Evolutionary conservation across 2,797 vertebrate species (phyloP).

Genomic region (Coreius guichenoti): DNA sequence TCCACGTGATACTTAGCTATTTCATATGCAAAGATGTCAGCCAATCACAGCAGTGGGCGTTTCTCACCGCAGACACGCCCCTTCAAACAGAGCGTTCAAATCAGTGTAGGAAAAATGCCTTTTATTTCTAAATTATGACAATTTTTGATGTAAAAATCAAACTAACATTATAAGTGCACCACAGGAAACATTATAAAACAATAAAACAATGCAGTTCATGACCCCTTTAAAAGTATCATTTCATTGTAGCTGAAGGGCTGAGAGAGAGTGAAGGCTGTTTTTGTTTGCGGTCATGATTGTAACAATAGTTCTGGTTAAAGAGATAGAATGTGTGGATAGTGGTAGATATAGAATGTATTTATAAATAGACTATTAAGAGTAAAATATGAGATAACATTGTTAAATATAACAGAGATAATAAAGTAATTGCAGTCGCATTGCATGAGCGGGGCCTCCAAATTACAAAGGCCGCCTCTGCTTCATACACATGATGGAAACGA

Average conservation of each 20-base stretch:
- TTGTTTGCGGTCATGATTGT: not conserved
- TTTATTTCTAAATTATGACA: no score
- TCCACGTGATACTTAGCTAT: no score
- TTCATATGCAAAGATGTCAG: no score
- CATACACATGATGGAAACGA: slow-evolving; percentile 2
- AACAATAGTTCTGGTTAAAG: not conserved
- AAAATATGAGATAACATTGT: not conserved
- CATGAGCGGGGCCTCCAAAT: not conserved
- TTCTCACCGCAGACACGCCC: no score
- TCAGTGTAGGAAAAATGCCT: no score
- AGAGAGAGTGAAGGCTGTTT: not conserved
- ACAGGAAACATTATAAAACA: no score
- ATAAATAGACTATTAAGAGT: not conserved
- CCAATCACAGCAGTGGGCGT: no score
- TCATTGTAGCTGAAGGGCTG: not conserved
- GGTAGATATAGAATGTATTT: not conserved
- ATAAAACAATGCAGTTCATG: no score
- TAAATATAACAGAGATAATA: not conserved
- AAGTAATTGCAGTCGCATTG: not conserved
- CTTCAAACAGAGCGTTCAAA: no score
- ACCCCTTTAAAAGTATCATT: no score
- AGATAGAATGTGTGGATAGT: not conserved
- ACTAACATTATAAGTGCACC: no score
- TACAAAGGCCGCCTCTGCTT: not conserved
- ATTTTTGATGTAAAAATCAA: no score